Base-by-base conservation (phyloP, 30 jellyfish, hydroid and myxozoan species). In the Turritopsis dohrnii region DNA sequence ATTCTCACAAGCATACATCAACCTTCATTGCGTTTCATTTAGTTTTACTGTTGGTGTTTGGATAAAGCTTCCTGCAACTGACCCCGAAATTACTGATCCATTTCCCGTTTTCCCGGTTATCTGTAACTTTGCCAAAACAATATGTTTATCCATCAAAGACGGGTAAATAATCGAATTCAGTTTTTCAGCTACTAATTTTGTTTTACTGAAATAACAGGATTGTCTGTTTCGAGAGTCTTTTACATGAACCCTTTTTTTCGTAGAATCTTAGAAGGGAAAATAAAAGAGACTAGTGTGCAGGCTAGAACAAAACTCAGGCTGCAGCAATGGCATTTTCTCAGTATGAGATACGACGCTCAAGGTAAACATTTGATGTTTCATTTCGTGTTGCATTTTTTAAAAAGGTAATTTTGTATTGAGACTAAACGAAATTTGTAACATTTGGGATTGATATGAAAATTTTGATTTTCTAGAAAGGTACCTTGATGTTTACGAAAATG, bases 11-110 rank as follows among this genome's bases (percentile, higher is more conserved):
- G 80, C n/a, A 20, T 16, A 22, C 21, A 18, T 31, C 27, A 0
- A 1, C n/a, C 8, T 30, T 30, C 20, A 1, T n/a, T 75, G 18
- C 8, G 28, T 8, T n/a, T 76, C 66, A 8, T 86, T 28, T 69
- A 93, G 98, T 83, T 93, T 93, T 53, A 88, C 96, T 4, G 22
- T 89, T 74, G 94, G 96, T 23, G 89, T 90, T 4, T 93, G 98
- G 98, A 27, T 93, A 26, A 85, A 77, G 73, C 53, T 93, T 72
- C 83, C 96, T 25, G 60, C 60, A 41, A 53, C 92, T 30, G 95
- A 88, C 17, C 85, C 24, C 60, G 83, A 26, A 30, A 23, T 16
- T 13, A 79, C 90, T 20, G 29, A 79, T 52, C 90, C 89, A 19
- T 22, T 71, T 26, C 31, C 94, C 28, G 60, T 27, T 21, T 52